Evolutionary conservation across 2,888 invertebrate genomes (phyloP).

Genomic region (Platycheirus albimanus): DNA sequence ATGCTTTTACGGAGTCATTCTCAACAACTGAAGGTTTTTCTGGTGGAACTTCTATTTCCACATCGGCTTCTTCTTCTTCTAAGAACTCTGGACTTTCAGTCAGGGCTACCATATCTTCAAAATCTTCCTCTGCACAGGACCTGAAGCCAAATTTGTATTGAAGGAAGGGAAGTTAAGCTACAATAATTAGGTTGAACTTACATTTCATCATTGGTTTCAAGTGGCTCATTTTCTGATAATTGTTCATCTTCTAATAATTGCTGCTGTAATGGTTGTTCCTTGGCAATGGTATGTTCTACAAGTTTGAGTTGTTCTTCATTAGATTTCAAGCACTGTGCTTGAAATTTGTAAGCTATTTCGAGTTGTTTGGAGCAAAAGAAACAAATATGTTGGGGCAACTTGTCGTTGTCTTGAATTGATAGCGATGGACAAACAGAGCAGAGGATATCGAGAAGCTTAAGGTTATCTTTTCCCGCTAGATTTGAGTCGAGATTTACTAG

Average conservation of each 20-base stretch:
- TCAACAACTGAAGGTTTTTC: neutral
- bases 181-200: neutral
- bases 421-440: slow-evolving; percentile 56
- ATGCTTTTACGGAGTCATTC: neutral
- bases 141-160: neutral
- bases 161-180: neutral
- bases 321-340: slow-evolving; percentile 76
- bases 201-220: slow-evolving; percentile 5
- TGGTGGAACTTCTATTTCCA: neutral
- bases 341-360: slow-evolving; percentile 77
- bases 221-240: slow-evolving; percentile 52
- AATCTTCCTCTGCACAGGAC: neutral
- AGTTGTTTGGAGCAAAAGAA: slow-evolving; percentile 77
- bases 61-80: slow-evolving; percentile 21
- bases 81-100: slow-evolving; percentile 39
- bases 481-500: slow-evolving; percentile 35
- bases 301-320: slow-evolving; percentile 76
- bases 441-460: slow-evolving; percentile 17
- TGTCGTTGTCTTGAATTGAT: slow-evolving; percentile 63
- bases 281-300: slow-evolving; percentile 38
- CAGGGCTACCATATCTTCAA: neutral
- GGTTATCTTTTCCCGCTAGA: neutral
- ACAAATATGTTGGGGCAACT: slow-evolving; percentile 79
- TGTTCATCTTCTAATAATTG: neutral
- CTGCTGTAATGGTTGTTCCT: neutral